phyloP scores from a whole-genome alignment of 2,888 invertebrate species.

The Camponotus fellah region DNA sequence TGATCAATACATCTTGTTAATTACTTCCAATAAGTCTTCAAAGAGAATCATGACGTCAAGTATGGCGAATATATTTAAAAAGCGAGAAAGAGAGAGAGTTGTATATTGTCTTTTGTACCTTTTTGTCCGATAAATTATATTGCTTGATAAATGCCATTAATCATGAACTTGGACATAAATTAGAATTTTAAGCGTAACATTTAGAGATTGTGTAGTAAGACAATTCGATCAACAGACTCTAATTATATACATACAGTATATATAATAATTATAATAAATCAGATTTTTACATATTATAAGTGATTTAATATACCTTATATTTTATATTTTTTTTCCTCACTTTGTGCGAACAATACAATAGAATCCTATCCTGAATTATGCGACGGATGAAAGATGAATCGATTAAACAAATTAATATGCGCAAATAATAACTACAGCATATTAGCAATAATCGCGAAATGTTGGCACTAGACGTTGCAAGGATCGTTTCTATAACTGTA shows the following conservation, averaged over 20 bases:
- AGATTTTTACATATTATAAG: constrained; percentile 63
- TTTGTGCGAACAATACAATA: not conserved
- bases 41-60: not conserved
- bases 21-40: constrained; percentile 26
- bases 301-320: constrained; percentile 53
- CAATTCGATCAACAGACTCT: constrained; percentile 56
- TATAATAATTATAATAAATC: constrained; percentile 55
- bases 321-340: constrained; percentile 20
- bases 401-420: not conserved
- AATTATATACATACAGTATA: constrained; percentile 51
- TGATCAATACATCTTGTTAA: not conserved
- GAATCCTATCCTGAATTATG: not conserved
- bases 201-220: constrained; percentile 55
- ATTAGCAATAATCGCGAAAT: not conserved
- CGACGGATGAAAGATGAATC: not conserved
- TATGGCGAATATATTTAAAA: not conserved
- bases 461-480: constrained; percentile 1
- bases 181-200: constrained; percentile 47
- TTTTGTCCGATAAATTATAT: constrained; percentile 19
- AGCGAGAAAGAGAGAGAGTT: not conserved
- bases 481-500: constrained; percentile 34
- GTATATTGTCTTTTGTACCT: constrained; percentile 25
- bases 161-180: not conserved
- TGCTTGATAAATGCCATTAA: constrained; percentile 1
- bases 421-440: not conserved